A percentile compares a stretch with the other conserved stretches of the same genome.
These are phyloP conservation scores for Phylloscopus trochilus DNA, from an alignment of 2,113 vertebrate genomes.

Conservation along the genomic window DNA sequence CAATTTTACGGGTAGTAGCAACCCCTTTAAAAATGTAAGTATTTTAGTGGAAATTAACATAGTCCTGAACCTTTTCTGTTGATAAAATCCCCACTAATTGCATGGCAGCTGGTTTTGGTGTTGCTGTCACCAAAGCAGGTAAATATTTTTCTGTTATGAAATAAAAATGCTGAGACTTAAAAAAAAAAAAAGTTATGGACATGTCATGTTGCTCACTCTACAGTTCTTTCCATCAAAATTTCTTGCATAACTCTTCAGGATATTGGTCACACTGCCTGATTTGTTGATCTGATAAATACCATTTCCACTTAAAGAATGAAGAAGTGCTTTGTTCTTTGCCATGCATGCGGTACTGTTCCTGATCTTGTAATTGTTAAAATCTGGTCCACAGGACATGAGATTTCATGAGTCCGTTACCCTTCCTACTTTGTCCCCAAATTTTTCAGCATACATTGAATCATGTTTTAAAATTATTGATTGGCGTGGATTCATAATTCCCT, in stretches of 20 bases:
- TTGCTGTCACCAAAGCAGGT: neutral
- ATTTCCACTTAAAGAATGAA: neutral
- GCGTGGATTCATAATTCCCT: neutral
- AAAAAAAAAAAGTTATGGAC: neutral
- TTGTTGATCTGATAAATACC: neutral
- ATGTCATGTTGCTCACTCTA: neutral
- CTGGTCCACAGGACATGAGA: neutral
- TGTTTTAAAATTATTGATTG: neutral
- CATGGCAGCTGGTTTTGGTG: neutral
- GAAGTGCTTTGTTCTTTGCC: neutral
- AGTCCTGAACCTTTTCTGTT: neutral
- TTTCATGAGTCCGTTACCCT: neutral
- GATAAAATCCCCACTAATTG: neutral
- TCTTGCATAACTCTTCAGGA: neutral
- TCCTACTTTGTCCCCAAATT: neutral
- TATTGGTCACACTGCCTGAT: neutral
- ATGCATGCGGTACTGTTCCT: neutral
- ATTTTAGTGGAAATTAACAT: neutral
- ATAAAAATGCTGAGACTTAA: neutral
- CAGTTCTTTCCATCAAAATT: neutral
- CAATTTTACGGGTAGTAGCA: neutral
- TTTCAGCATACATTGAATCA: neutral
- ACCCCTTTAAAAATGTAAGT: neutral
- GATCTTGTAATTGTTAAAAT: neutral
- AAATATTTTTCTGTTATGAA: neutral